phyloP scores from a whole-genome alignment of 2,888 invertebrate genomes.

The Gisinianus flammeolus region DNA sequence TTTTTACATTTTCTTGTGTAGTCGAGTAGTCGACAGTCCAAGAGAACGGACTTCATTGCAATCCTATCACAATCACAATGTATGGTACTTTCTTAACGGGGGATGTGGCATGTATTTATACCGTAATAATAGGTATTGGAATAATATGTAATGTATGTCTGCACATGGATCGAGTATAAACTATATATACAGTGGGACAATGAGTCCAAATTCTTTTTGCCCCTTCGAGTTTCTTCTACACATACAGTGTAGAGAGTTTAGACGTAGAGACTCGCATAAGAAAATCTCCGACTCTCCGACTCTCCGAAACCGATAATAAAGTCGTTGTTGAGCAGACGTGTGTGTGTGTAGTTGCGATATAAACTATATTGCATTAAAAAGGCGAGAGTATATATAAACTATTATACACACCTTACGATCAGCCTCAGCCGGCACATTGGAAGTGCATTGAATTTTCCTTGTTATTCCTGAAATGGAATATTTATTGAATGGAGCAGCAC shows the following conservation, averaged over 20 bases:
- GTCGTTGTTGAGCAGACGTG: conserved; percentile 11
- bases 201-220: conserved; percentile 3
- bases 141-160: too few relatives aligned
- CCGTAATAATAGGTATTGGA: too few relatives aligned
- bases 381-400: neutral
- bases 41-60: neutral
- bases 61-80: neutral
- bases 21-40: too few relatives aligned
- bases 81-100: neutral
- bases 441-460: conserved; percentile 21
- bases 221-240: neutral
- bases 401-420: conserved; percentile 3
- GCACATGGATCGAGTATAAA: too few relatives aligned
- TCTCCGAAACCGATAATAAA: conserved; percentile 1
- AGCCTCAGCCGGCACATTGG: conserved; percentile 11
- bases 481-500: conserved; percentile 49
- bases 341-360: neutral
- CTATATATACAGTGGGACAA: neutral
- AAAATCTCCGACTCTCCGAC: conserved; percentile 6
- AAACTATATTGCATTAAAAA: neutral
- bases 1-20: neutral
- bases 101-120: neutral
- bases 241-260: too few relatives aligned
- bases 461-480: conserved; percentile 40
- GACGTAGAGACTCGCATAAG: too few relatives aligned